These are phyloP conservation scores for Scaptodrosophila lebanonensis DNA, from an alignment of 1,140 invertebrate species.

Conservation along the genomic window DNA sequence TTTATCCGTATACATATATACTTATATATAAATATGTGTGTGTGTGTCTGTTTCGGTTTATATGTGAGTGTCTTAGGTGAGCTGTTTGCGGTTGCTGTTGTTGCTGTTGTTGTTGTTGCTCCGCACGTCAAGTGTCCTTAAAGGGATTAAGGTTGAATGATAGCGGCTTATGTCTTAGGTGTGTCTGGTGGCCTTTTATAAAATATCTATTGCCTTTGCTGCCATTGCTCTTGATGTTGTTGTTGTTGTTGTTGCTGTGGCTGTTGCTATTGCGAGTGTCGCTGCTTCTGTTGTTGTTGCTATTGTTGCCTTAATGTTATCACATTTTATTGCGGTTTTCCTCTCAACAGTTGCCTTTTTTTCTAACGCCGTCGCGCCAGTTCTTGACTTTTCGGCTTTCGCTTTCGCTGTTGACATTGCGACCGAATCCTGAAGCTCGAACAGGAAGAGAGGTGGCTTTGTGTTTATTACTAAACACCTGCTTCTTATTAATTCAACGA, in stretches of 20 bases:
- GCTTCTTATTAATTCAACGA: too few species aligned
- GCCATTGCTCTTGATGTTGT: background rate
- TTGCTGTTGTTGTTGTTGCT: slow-evolving; percentile 13
- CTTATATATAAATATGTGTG: slow-evolving; percentile 1
- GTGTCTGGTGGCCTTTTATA: slow-evolving; percentile 56
- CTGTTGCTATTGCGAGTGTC: background rate
- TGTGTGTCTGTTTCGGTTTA: slow-evolving; percentile 16
- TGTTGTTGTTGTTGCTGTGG: background rate
- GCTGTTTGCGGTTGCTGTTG: slow-evolving; percentile 44
- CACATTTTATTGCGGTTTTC: slow-evolving; percentile 48
- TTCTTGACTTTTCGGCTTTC: background rate
- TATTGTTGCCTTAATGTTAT: slow-evolving; percentile 38
- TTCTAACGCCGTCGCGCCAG: background rate
- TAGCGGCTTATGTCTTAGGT: slow-evolving; percentile 72
- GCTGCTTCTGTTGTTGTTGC: slow-evolving; percentile 14
- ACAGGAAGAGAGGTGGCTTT: too few species aligned
- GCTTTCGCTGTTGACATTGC: slow-evolving; percentile 5
- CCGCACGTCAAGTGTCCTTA: slow-evolving; percentile 71
- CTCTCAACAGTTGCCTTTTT: slow-evolving; percentile 25
- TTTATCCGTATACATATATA: too few species aligned
- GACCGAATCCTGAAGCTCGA: slow-evolving; percentile 22
- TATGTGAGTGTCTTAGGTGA: slow-evolving; percentile 42
- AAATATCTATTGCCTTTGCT: slow-evolving; percentile 34
- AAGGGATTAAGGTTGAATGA: slow-evolving; percentile 72
- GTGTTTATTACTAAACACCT: too few species aligned